Evolutionary conservation across 2,888 invertebrate genomes (phyloP), one percentile per base, ranked within the genome.

Genomic region (Oegoconia quadripuncta): DNA sequence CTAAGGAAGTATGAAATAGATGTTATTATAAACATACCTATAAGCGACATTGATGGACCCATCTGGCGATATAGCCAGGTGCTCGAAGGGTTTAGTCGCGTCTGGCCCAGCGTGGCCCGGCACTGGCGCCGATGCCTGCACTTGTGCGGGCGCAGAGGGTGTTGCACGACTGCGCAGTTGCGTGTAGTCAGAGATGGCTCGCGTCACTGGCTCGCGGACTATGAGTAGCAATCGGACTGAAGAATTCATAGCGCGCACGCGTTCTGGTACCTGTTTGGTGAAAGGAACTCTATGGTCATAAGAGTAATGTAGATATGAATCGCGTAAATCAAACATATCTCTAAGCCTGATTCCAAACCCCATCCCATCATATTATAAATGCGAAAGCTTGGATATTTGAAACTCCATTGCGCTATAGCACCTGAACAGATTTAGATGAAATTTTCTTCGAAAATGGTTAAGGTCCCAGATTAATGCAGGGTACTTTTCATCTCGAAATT

Each of bases 131-230:
- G 80, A 72, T 0, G 74, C 69, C 7, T 14, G 27, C 1, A 23
- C 29, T 12, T 75, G 77, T 41, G 88, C 81, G 3, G 93, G 91
- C 48, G 91, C 91, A 7, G 93, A 93, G 1, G 94, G 92, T 23
- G 93, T 92, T 15, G 95, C 93, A 65, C 95, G 93, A 56, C 94
- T 95, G 48, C 94, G 91, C 56, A 97, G 89, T 80, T 98, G 98
- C 13, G 97, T 96, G 84, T 97, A 98, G 89, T 99, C 99, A 9
- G 98, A 98, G 63, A 99, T 95, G 35, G 97, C 96, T 39, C 99
- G 90, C 12, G 96, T 96, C 38, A 98, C 97, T 2, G 99, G 99
- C 76, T 99, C 97, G 9, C 99, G 91, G 14, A 99, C 96, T 64
- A 99, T 97, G 55, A 99, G 89, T 47, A 99, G 90, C 42, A 99